Evolutionary conservation across 2,888 invertebrate species (phyloP).

Genomic region (Lamproptera curius): DNA sequence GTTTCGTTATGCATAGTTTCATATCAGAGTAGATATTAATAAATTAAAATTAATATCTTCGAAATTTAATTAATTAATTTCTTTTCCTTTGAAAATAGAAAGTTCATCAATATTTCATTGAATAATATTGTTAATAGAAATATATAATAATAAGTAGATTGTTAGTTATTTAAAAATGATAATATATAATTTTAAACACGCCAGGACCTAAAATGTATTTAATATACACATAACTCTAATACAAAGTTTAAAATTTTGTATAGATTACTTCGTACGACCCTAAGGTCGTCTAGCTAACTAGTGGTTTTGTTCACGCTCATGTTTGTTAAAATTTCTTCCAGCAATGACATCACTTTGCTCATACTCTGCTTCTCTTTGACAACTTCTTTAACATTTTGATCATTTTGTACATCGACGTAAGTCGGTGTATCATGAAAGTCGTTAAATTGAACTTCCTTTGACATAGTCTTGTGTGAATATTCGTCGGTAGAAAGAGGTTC

Average conservation of each 20-base stretch:
- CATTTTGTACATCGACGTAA: slow-evolving; percentile 6
- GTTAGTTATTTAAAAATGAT: no score
- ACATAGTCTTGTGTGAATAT: not conserved
- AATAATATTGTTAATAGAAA: no score
- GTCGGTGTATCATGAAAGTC: slow-evolving; percentile 6
- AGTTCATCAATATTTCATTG: no score
- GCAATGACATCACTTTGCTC: slow-evolving; percentile 17
- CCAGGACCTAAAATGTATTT: slow-evolving; percentile 29
- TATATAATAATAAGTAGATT: no score
- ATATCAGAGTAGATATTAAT: no score
- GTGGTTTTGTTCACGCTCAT: slow-evolving; percentile 14
- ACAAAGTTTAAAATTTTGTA: not conserved
- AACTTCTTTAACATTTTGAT: slow-evolving; percentile 16
- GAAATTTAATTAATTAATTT: no score
- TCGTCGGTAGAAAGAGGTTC: not conserved
- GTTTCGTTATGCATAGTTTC: no score
- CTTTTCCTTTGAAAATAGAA: no score
- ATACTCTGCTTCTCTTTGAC: slow-evolving; percentile 21
- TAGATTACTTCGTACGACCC: not conserved
- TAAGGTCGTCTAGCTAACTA: no score
- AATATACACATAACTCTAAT: slow-evolving; percentile 1
- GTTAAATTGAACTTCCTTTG: not conserved
- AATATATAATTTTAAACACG: no score
- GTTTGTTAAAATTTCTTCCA: slow-evolving; percentile 20
- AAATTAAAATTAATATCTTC: no score